These are phyloP conservation scores for Drosophila asahinai DNA, from an alignment of 1,140 invertebrate genomes.

Conservation along the genomic window DNA sequence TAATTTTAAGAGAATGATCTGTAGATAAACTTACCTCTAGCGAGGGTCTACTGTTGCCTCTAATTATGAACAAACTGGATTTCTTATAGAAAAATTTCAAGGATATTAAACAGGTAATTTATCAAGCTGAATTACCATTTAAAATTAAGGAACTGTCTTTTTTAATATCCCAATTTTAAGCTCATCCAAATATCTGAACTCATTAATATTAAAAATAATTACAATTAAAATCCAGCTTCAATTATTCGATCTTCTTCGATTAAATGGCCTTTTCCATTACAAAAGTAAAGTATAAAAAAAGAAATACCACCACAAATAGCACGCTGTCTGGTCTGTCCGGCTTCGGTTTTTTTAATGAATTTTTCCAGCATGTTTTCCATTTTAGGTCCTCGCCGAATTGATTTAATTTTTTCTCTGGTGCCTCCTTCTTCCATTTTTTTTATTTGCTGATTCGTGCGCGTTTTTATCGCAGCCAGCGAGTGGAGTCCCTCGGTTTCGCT, in stretches of 20 bases:
- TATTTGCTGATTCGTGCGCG: slow-evolving; percentile 27
- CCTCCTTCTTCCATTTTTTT: slow-evolving; percentile 38
- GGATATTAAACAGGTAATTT: neutral
- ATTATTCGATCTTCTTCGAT: neutral
- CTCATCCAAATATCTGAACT: neutral
- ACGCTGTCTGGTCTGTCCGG: neutral
- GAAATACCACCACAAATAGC: slow-evolving; percentile 8
- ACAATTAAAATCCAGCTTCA: neutral
- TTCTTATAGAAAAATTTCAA: too few relatives aligned
- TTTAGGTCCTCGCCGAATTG: slow-evolving; percentile 51
- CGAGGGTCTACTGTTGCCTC: too few relatives aligned
- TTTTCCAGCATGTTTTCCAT: slow-evolving; percentile 61
- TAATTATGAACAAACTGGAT: neutral
- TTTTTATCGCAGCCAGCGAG: slow-evolving; percentile 24
- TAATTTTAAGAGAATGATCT: neutral
- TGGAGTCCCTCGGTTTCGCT: slow-evolving; percentile 19
- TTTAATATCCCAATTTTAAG: neutral
- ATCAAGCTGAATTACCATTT: too few relatives aligned
- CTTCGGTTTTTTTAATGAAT: slow-evolving; percentile 64
- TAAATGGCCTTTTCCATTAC: slow-evolving; percentile 9
- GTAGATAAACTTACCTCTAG: neutral
- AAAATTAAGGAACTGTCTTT: neutral
- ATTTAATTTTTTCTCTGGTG: slow-evolving; percentile 67
- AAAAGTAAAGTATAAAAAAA: slow-evolving; percentile 11
- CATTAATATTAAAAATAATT: neutral